A percentile compares a stretch with the other conserved stretches of the same genome.
These are phyloP conservation scores for Caenorhabditis angaria DNA, from an alignment of 2,888 invertebrate species.

Conservation along the genomic window DNA sequence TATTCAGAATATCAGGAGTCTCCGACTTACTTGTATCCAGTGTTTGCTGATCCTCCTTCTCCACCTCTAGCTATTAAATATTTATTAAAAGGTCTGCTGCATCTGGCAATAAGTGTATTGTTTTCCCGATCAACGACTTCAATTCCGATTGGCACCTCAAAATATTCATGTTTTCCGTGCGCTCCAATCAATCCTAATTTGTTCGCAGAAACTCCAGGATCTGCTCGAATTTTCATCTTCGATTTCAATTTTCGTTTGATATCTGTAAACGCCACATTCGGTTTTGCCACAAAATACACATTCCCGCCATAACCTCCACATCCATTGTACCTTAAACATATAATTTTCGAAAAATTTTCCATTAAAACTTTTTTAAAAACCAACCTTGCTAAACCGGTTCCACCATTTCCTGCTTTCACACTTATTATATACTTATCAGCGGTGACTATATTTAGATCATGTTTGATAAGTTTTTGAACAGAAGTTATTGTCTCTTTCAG, in stretches of 20 bases:
- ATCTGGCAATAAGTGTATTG: slow-evolving; percentile 56
- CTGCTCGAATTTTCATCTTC: slow-evolving; percentile 36
- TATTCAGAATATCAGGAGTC: background rate
- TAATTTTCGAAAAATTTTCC: slow-evolving; percentile 1
- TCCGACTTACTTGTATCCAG: slow-evolving; percentile 49
- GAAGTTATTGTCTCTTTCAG: slow-evolving; percentile 13
- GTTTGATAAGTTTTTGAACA: slow-evolving; percentile 32
- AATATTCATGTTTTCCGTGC: slow-evolving; percentile 24
- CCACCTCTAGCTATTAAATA: slow-evolving; percentile 66
- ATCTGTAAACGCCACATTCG: slow-evolving; percentile 53
- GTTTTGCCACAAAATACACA: slow-evolving; percentile 55
- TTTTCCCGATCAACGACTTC: slow-evolving; percentile 61
- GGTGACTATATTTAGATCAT: slow-evolving; percentile 42
- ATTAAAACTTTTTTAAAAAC: slow-evolving; percentile 18
- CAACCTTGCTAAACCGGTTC: slow-evolving; percentile 48
- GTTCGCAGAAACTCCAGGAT: slow-evolving; percentile 32
- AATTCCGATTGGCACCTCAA: slow-evolving; percentile 67
- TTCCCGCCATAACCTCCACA: slow-evolving; percentile 66
- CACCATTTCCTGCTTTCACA: slow-evolving; percentile 57
- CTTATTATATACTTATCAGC: slow-evolving; percentile 43
- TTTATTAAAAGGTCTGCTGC: slow-evolving; percentile 42
- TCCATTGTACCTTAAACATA: slow-evolving; percentile 61
- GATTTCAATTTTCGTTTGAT: slow-evolving; percentile 46
- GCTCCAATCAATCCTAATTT: slow-evolving; percentile 41
- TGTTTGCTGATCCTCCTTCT: slow-evolving; percentile 53